These are phyloP conservation scores for Lutraria rhynchaena DNA, from an alignment of 1,140 invertebrate species.

Conservation along the genomic window DNA sequence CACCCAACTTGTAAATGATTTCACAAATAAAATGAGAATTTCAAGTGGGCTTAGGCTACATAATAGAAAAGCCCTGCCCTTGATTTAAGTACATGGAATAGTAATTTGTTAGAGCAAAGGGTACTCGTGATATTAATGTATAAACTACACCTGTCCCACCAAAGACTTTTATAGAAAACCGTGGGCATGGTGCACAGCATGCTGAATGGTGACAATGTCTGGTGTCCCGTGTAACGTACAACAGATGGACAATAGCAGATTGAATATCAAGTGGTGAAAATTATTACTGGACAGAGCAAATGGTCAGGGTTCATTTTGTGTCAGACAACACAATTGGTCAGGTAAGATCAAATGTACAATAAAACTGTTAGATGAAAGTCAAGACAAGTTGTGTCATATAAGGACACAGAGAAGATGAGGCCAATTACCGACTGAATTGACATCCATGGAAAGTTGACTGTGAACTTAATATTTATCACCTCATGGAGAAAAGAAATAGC, in stretches of 20 bases:
- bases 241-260: slow-evolving; percentile 34
- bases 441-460: no score
- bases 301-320: not conserved
- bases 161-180: slow-evolving; percentile 12
- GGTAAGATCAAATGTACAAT: slow-evolving; percentile 4
- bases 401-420: no score
- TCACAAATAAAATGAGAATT: slow-evolving; percentile 21
- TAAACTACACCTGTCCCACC: slow-evolving; percentile 38
- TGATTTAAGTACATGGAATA: slow-evolving; percentile 24
- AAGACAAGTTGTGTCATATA: no score
- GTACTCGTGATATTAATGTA: not conserved
- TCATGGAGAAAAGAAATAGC: no score
- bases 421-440: no score
- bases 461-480: no score
- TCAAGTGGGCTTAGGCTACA: slow-evolving; percentile 37
- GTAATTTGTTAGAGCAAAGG: slow-evolving; percentile 45
- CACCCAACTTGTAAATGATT: slow-evolving; percentile 28
- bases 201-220: not conserved
- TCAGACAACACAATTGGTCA: not conserved
- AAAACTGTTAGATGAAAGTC: not conserved
- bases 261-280: slow-evolving; percentile 36
- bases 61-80: slow-evolving; percentile 21
- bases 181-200: slow-evolving; percentile 20
- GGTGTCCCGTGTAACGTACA: slow-evolving; percentile 25
- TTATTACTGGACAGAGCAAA: slow-evolving; percentile 4